These are phyloP conservation scores for Napeogenes inachia DNA, from an alignment of 2,888 invertebrate genomes.

Conservation along the genomic window DNA sequence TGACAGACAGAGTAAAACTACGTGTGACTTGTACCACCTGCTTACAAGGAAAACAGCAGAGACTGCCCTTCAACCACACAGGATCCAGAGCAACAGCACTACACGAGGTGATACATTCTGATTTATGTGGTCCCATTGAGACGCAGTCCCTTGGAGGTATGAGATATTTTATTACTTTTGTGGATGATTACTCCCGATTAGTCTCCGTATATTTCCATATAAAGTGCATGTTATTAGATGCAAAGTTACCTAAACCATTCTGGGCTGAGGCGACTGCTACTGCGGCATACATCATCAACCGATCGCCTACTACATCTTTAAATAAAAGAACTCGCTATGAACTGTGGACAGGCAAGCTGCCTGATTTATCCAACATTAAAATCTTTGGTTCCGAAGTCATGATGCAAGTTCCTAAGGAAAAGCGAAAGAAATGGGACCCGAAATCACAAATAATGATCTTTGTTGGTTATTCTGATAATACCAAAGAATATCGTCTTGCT, in stretches of 20 bases:
- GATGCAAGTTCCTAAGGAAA: background rate
- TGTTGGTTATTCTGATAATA: background rate
- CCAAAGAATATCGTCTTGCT: background rate
- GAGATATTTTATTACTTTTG: background rate
- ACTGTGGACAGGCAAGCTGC: background rate
- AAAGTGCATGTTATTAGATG: background rate
- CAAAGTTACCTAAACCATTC: no score
- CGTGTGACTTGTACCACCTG: slow-evolving; percentile 10
- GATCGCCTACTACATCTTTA: background rate
- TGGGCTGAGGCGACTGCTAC: no score
- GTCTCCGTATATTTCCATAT: background rate
- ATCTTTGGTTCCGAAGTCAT: background rate
- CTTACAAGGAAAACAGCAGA: slow-evolving; percentile 6
- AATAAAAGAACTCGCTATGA: background rate
- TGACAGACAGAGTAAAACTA: slow-evolving; percentile 7
- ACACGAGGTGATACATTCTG: background rate
- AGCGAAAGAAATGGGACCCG: background rate
- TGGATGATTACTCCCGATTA: background rate
- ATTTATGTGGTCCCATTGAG: no score
- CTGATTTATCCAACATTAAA: background rate
- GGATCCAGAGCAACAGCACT: slow-evolving; percentile 6
- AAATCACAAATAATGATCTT: background rate
- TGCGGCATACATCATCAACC: background rate
- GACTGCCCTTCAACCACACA: slow-evolving; percentile 9
- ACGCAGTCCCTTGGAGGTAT: no score